A percentile compares a stretch with the other conserved stretches of the same genome.
Conservation (phyloP, 2,888 invertebrate species). For the Meiosimyza decipiens region DNA sequence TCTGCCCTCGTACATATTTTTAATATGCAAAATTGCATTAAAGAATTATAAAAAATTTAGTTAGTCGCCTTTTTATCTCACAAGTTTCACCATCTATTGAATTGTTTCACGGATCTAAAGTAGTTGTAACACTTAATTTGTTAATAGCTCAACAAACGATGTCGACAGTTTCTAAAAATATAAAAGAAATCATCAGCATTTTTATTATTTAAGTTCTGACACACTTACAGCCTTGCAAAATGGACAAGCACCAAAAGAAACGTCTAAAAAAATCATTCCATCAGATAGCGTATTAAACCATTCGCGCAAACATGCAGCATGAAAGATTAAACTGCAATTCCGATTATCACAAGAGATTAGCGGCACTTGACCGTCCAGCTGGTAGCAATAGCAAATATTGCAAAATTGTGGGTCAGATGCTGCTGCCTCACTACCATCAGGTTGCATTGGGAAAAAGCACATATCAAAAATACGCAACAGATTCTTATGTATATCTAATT, state of each 20-base stretch:
- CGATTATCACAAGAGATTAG: constrained; percentile 64
- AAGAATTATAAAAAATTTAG: too few species aligned
- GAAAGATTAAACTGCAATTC: constrained; percentile 61
- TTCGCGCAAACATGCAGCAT: constrained; percentile 60
- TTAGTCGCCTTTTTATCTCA: too few species aligned
- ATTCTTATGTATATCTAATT: constrained; percentile 63
- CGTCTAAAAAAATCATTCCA: constrained; percentile 61
- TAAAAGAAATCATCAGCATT: neutral
- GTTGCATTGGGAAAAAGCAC: constrained; percentile 63
- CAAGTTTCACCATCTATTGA: too few species aligned
- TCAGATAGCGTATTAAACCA: constrained; percentile 63
- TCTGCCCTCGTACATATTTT: too few species aligned
- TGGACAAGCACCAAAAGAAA: constrained; percentile 63
- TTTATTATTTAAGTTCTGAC: neutral
- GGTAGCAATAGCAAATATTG: constrained; percentile 63
- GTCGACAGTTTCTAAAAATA: constrained; percentile 63
- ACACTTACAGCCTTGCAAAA: constrained; percentile 62
- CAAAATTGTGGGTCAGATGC: constrained; percentile 50
- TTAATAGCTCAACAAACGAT: constrained; percentile 60
- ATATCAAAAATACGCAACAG: constrained; percentile 64
- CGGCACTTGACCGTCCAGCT: constrained; percentile 61
- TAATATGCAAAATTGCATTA: too few species aligned
- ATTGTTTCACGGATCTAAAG: too few species aligned
- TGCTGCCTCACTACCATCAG: constrained; percentile 23
- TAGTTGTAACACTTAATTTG: constrained; percentile 40